These are phyloP conservation scores for Leptopilina myrica DNA, from an alignment of 2,888 invertebrate species.

Conservation along the genomic window DNA sequence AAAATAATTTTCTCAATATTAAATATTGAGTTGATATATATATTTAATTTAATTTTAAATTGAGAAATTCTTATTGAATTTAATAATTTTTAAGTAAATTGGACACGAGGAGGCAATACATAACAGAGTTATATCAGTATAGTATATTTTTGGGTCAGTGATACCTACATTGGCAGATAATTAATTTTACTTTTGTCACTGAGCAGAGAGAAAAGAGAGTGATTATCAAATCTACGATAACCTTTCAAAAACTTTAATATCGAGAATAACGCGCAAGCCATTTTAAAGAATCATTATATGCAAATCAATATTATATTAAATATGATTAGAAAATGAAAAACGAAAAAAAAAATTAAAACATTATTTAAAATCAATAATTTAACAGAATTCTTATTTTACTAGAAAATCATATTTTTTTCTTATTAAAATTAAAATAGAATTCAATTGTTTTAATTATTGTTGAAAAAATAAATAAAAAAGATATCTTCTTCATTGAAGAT, in stretches of 20 bases:
- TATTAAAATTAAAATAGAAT: neutral
- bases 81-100: neutral
- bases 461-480: neutral
- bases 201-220: neutral
- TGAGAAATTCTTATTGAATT: neutral
- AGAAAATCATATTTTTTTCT: too few relatives aligned
- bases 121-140: neutral
- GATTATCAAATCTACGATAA: slow-evolving; percentile 32
- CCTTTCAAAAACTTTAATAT: slow-evolving; percentile 18
- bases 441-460: neutral
- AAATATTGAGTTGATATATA: too few relatives aligned
- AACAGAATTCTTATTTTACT: too few relatives aligned
- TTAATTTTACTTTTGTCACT: slow-evolving; percentile 29
- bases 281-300: neutral
- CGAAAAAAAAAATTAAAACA: neutral
- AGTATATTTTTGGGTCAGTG: slow-evolving; percentile 1
- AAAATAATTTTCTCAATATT: neutral
- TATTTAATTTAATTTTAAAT: too few relatives aligned
- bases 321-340: neutral
- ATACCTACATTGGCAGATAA: slow-evolving; percentile 13
- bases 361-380: too few relatives aligned
- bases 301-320: neutral
- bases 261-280: neutral
- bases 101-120: neutral
- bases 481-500: neutral